Conservation (phyloP, 2,888 invertebrate genomes). For the Dioctria linearis region DNA sequence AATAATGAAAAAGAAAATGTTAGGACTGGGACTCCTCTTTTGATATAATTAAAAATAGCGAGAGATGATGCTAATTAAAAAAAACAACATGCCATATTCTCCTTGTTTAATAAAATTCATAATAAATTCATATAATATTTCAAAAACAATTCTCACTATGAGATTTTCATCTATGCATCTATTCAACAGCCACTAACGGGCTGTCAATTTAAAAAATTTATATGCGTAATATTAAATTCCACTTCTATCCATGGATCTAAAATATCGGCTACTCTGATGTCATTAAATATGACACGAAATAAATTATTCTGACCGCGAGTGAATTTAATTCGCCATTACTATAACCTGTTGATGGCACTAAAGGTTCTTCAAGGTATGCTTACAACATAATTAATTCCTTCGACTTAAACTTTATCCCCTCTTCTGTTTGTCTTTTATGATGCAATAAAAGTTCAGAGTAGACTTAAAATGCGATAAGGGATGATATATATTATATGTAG, state of each 20-base stretch:
- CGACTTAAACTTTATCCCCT: slow-evolving; percentile 5
- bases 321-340: slow-evolving; percentile 26
- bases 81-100: too few relatives aligned
- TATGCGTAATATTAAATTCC: slow-evolving; percentile 25
- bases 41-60: too few relatives aligned
- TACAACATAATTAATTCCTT: slow-evolving; percentile 23
- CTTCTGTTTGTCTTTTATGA: slow-evolving; percentile 9
- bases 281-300: slow-evolving; percentile 30
- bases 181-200: too few relatives aligned
- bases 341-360: slow-evolving; percentile 24
- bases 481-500: slow-evolving; percentile 29
- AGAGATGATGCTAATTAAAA: too few relatives aligned
- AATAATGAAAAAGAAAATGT: too few relatives aligned
- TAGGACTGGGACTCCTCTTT: too few relatives aligned
- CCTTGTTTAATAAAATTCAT: too few relatives aligned
- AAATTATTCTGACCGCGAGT: slow-evolving; percentile 35
- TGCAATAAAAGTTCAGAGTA: slow-evolving; percentile 30
- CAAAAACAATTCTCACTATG: too few relatives aligned
- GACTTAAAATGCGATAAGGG: slow-evolving; percentile 3
- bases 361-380: neutral
- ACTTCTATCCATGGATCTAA: neutral
- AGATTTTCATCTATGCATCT: too few relatives aligned
- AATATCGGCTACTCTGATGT: neutral
- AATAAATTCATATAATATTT: too few relatives aligned
- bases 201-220: slow-evolving; percentile 8